Evolutionary conservation across 2,888 invertebrate genomes (phyloP), one percentile per base, ranked within the genome.

Genomic region (Laothoe populi): DNA sequence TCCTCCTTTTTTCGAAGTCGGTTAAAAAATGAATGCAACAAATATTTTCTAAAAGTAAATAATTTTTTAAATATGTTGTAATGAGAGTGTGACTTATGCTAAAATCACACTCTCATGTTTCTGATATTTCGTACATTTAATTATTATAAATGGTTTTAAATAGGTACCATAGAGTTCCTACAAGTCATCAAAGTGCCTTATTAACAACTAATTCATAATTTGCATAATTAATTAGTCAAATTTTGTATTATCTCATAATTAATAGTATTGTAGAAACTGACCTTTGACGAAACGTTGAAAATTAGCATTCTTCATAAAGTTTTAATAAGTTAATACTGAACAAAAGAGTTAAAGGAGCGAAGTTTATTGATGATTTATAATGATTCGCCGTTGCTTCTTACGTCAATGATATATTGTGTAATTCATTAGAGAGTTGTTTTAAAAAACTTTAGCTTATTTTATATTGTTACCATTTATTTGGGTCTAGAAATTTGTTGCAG

Each of bases 261-360:
- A 26, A 5, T 26, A 26, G 5, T 26, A 26, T 26, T 26, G 5
- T 44, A 44, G 16, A 19, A 40, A n/a, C n/a, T 4, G 31, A 3
- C 31, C 49, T 4, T 49, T 26, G 23, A 31, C 4, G 31, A 11
- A 35, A 21, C 16, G 31, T 53, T 19, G 31, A 53, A 53, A 35
- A 53, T 53, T 59, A 59, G 45, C 59, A 45, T 45, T 45, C 45
- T 53, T 35, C 16, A 53, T 11, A 53, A 53, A 53, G 19, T 53
- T 53, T 53, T 53, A 53, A 53, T 53, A 19, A 35, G 64, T 69
- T 67, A 68, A 69, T 69, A 70, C 68, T 71, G 70, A 68, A 70
- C 70, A 66, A 48, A 59, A 62, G 24, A 62, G 40, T 59, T 59
- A 13, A 40, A 38, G 26, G 42, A 59, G 58, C 53, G 31, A 8